Evolutionary conservation across 2,888 invertebrate species (phyloP), one percentile per base, ranked within the genome.

Genomic region (Drosophila cognata): DNA sequence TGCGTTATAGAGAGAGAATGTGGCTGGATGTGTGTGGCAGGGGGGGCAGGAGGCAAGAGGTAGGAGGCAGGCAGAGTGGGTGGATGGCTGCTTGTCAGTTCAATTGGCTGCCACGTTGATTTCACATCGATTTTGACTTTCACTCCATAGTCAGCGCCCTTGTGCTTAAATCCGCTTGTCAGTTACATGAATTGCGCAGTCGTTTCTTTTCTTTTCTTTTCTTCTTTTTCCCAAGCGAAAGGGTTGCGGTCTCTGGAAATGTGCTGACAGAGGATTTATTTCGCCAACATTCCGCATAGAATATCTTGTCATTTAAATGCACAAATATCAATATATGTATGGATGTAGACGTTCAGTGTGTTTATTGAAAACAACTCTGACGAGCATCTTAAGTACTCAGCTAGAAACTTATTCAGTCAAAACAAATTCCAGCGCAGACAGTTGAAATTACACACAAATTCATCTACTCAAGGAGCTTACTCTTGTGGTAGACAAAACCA

Each of bases 81-180:
- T 28, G 35, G 21, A 35, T 28, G 28, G 7, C 46, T 59, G 58
- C n/a, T 56, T 59, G 61, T 72, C 68, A 65, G 58, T 82, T 70
- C 73, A 67, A 84, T 70, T 88, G 85, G 67, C 79, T 79, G 80
- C 63, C 86, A 79, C 72, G 76, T 76, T 82, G 82, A 74, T 71
- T 76, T 71, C 51, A 38, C 74, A 85, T 79, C 83, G 76, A 88
- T 77, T 88, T 64, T 76, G 71, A 71, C 71, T 72, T 68, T 74
- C 69, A 55, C 46, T 68, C 50, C 52, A 52, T 60, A 43, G 41
- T 51, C 50, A 38, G 3, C 33, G 16, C 31, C 56, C 48, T 66
- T 65, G 35, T 43, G 28, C 63, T 60, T 50, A 64, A 75, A 62
- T 88, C 76, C 57, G 41, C 62, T 46, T 71, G 71, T 68, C 75